Conservation (phyloP, 2,113 vertebrate genomes). For the Climacteris rufus region DNA sequence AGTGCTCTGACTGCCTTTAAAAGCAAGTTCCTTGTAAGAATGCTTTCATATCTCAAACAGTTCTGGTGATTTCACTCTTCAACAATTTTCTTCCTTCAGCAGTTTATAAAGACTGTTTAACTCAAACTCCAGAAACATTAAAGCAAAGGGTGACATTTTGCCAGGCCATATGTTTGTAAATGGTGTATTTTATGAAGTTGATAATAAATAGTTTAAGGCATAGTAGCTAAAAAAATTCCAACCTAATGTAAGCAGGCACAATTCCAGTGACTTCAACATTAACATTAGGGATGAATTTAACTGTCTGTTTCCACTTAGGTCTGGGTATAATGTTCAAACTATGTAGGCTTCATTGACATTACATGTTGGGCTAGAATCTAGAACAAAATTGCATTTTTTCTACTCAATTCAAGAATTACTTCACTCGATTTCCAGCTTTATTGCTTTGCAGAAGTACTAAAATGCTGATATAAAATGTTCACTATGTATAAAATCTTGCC, state of each 20-base stretch:
- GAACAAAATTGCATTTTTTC: not conserved
- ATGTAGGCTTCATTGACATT: not conserved
- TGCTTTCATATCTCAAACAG: not conserved
- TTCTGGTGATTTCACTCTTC: not conserved
- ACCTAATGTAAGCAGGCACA: not conserved
- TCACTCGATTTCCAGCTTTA: not conserved
- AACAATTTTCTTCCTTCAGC: not conserved
- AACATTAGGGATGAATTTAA: not conserved
- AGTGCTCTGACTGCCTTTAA: not conserved
- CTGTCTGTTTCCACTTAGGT: not conserved
- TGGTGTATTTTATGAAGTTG: slow-evolving; percentile 20
- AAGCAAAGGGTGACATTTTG: slow-evolving; percentile 11
- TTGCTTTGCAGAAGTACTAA: not conserved
- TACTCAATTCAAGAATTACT: not conserved
- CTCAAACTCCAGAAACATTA: not conserved
- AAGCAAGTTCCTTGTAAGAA: not conserved
- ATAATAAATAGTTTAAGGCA: slow-evolving; percentile 38
- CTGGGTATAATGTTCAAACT: not conserved
- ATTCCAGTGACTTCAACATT: slow-evolving; percentile 3
- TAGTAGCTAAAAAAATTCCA: not conserved
- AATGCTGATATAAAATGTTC: not conserved
- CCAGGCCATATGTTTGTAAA: slow-evolving; percentile 35
- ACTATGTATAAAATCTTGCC: not conserved
- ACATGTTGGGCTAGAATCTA: not conserved
- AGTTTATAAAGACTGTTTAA: not conserved